These are phyloP conservation scores for Nephrocerus scutellatus DNA, from an alignment of 2,888 invertebrate species.

Conservation along the genomic window DNA sequence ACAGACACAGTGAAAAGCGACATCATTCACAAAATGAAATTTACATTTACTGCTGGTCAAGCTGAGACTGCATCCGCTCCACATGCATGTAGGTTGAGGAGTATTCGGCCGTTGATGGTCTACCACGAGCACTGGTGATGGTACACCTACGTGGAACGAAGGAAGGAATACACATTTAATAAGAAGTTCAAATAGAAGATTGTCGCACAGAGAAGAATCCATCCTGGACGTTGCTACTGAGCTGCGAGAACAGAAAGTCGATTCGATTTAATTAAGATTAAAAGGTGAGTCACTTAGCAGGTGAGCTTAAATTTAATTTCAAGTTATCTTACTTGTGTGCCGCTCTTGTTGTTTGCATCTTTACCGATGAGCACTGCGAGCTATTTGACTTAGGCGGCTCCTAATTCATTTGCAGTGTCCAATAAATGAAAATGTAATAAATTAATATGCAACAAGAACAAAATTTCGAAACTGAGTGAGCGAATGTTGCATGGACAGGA, in stretches of 20 bases:
- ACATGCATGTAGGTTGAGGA: too few relatives aligned
- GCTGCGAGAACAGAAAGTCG: slow-evolving; percentile 20
- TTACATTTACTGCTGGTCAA: too few relatives aligned
- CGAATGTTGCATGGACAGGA: too few relatives aligned
- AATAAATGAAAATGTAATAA: slow-evolving; percentile 21
- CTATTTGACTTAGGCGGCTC: slow-evolving; percentile 5
- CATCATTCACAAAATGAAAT: too few relatives aligned
- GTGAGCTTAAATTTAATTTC: slow-evolving; percentile 28
- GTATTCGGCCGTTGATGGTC: too few relatives aligned
- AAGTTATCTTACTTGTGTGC: slow-evolving; percentile 14
- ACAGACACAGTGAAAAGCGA: too few relatives aligned
- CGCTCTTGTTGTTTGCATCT: neutral
- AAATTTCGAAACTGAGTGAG: too few relatives aligned
- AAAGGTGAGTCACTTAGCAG: slow-evolving; percentile 29
- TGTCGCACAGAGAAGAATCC: neutral
- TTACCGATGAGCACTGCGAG: neutral
- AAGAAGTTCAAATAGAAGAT: neutral
- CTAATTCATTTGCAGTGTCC: neutral
- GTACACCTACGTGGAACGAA: too few relatives aligned
- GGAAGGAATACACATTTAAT: too few relatives aligned
- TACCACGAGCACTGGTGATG: too few relatives aligned
- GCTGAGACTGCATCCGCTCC: too few relatives aligned
- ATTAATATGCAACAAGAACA: slow-evolving; percentile 25
- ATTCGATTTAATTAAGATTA: slow-evolving; percentile 33
- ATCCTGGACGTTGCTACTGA: slow-evolving; percentile 4